Evolutionary conservation across 2,797 vertebrate genomes (phyloP), one percentile per base, ranked within the genome.

Genomic region (Leptoclinus maculatus): DNA sequence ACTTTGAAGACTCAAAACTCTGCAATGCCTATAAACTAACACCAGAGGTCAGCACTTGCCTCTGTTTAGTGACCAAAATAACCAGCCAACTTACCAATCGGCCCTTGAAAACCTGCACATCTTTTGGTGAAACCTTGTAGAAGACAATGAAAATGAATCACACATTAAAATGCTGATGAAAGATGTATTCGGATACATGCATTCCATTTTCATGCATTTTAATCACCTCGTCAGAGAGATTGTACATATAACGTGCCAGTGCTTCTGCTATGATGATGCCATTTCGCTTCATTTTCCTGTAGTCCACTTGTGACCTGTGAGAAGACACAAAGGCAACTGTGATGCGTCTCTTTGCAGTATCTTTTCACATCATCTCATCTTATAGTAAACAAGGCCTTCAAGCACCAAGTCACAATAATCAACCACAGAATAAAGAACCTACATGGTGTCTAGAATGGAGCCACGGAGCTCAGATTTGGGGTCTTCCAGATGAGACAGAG

Each of bases 391-490:
- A 27, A 32, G 2, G 21, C 14, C 1, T 71, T 54, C 5, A 8
- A 72, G 3, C 2, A 36, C 0, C 4, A 45, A 60, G 2, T 38
- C 19, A 16, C 17, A 57, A 12, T 6, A 0, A 36, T 34, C 16
- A 51, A 2, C 32, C 53, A 73, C 13, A 58, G 3, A 58, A 38
- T 34, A 12, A 27, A 29, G 38, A 21, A 56, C 89, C 53, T 69
- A 92, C 94, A 95, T 87, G n/a, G 93, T 95, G 88, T 96, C 96
- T 1, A 96, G 87, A 17, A 96, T 86, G 71, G 94, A 94, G 23
- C 93, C 94, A 21, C 95, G 92, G 12, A 86, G 82, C 69, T 92
- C 94, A 43, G 93, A 92, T 80, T 88, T 95, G 64, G 92, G 93
- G 70, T 94, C 93, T 45, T 95, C 93, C 72, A 96, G 78, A 57